These are phyloP conservation scores for Linnaemya vulpina DNA, from an alignment of 2,888 invertebrate genomes.

Conservation along the genomic window DNA sequence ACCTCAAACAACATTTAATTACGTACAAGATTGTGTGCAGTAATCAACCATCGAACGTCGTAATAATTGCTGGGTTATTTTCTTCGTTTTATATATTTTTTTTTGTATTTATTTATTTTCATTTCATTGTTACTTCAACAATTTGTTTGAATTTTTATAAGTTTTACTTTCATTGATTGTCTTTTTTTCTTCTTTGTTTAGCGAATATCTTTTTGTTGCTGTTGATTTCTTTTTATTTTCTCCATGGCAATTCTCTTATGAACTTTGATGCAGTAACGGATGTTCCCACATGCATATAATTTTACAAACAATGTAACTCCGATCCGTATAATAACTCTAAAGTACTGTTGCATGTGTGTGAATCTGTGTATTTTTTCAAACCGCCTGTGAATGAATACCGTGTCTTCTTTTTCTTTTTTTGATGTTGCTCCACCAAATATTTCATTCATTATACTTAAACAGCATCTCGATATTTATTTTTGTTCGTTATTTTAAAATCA, in stretches of 20 bases:
- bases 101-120: constrained; percentile 43
- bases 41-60: constrained; percentile 56
- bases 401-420: constrained; percentile 5
- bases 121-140: constrained; percentile 61
- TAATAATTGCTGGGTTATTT: constrained; percentile 46
- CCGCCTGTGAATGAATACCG: constrained; percentile 34
- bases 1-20: constrained; percentile 40
- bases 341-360: background rate
- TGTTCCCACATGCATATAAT: constrained; percentile 64
- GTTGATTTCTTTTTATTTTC: constrained; percentile 35
- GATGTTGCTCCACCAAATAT: constrained; percentile 22
- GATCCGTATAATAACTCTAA: constrained; percentile 9
- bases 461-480: constrained; percentile 30
- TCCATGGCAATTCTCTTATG: constrained; percentile 40
- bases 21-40: constrained; percentile 46
- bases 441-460: constrained; percentile 51
- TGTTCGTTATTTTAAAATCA: constrained; percentile 46
- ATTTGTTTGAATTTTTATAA: constrained; percentile 63
- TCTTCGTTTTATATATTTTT: constrained; percentile 24
- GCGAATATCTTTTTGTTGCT: constrained; percentile 30
- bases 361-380: background rate
- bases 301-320: constrained; percentile 48
- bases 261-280: constrained; percentile 60
- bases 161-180: constrained; percentile 62
- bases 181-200: constrained; percentile 21